Percentiles rank a stretch among this genome's conserved stretches.
Evolutionary conservation across 2,113 vertebrate species (phyloP).

Genomic region (Sinosuthora webbiana): DNA sequence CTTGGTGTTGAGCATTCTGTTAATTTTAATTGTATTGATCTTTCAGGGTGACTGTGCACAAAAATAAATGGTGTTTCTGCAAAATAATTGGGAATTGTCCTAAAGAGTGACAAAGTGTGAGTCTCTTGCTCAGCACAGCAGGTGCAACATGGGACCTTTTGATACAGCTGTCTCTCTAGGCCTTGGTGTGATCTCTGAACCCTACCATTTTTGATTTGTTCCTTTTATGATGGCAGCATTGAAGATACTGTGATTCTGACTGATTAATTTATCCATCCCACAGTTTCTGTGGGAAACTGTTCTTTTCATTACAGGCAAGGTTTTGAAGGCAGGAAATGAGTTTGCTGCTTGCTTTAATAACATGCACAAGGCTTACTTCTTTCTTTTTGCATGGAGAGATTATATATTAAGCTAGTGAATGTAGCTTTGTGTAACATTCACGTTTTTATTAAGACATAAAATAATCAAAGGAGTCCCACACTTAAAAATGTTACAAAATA

Average conservation of each 20-base stretch:
- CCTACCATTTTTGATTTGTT: conserved; percentile 23
- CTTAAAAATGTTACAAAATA: not conserved
- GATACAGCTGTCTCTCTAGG: not conserved
- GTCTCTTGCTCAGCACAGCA: not conserved
- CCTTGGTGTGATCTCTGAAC: conserved; percentile 12
- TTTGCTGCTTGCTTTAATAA: not conserved
- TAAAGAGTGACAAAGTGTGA: not conserved
- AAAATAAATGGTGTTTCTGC: conserved; percentile 30
- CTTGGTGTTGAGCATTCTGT: not conserved
- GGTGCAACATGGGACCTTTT: not conserved
- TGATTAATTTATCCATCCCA: not conserved
- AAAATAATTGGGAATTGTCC: not conserved
- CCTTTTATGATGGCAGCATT: not conserved
- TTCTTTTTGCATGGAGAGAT: not conserved
- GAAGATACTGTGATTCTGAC: not conserved
- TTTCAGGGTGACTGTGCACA: conserved; percentile 2
- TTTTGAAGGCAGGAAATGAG: conserved; percentile 42
- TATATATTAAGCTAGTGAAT: not conserved
- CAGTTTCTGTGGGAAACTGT: conserved; percentile 10
- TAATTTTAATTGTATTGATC: conserved; percentile 20
- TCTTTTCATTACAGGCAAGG: not conserved
- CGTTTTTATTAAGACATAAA: not conserved
- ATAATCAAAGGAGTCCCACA: not conserved
- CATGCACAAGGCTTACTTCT: not conserved
- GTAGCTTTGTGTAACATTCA: not conserved